Evolutionary conservation across 2,113 vertebrate species (phyloP).

Genomic region (Numenius arquata): DNA sequence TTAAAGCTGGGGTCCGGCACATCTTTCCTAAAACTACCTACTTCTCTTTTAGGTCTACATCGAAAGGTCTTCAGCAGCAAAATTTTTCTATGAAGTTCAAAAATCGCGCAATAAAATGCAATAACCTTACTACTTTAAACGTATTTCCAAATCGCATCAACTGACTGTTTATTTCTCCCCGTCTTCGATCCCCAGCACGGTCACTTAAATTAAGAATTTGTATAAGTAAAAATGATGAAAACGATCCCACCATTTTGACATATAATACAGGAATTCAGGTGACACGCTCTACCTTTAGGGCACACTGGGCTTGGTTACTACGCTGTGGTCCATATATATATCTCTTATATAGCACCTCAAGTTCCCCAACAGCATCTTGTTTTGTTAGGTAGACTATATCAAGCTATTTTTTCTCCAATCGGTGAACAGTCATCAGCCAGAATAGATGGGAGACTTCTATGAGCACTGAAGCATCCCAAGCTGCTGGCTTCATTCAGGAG

Average conservation of each 20-base stretch:
- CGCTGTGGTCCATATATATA: rapidly evolving
- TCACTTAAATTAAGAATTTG: neutral
- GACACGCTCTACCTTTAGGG: neutral
- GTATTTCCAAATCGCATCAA: neutral
- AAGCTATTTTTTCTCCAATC: neutral
- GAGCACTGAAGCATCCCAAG: neutral
- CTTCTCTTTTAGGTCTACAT: neutral
- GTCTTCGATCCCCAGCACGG: neutral
- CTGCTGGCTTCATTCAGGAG: neutral
- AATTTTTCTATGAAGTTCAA: neutral
- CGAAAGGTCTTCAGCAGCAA: neutral
- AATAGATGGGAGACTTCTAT: neutral
- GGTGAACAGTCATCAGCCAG: neutral
- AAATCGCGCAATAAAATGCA: neutral
- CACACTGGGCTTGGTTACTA: neutral
- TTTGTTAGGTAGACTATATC: neutral
- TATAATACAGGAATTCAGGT: rapidly evolving
- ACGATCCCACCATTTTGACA: neutral
- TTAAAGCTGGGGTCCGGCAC: neutral
- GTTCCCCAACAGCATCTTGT: neutral
- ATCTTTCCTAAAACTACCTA: neutral
- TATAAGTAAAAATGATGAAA: neutral
- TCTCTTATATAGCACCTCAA: rapidly evolving
- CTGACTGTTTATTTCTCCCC: neutral
- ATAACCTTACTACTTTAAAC: neutral